These are phyloP conservation scores for Otocyon megalotis DNA, from an alignment of 2,113 vertebrate species.

Conservation along the genomic window DNA sequence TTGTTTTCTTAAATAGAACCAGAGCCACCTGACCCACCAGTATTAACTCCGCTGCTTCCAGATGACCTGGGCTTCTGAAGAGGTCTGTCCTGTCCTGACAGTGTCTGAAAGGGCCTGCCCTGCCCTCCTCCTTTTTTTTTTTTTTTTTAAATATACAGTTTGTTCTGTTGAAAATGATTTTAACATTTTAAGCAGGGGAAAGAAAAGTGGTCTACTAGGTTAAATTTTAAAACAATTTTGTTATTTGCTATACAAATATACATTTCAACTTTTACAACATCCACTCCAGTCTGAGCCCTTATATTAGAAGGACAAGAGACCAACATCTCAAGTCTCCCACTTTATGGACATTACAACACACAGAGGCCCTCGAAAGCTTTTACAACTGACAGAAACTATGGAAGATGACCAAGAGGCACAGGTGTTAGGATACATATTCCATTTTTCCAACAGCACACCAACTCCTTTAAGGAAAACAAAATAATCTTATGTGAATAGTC, in stretches of 20 bases:
- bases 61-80: slow-evolving; percentile 40
- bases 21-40: background rate
- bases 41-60: slow-evolving; percentile 32
- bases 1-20: background rate
- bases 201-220: slow-evolving; percentile 66
- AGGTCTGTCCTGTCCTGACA: slow-evolving; percentile 53
- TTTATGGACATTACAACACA: slow-evolving; percentile 32
- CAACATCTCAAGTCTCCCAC: background rate
- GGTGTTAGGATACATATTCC: background rate
- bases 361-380: background rate
- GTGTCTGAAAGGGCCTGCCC: background rate
- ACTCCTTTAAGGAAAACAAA: background rate
- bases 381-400: background rate
- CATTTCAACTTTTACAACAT: slow-evolving; percentile 79
- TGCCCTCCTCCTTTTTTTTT: slow-evolving; percentile 26
- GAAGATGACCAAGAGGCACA: background rate
- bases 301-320: slow-evolving; percentile 43
- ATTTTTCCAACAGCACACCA: background rate
- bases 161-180: slow-evolving; percentile 66
- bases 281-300: slow-evolving; percentile 22
- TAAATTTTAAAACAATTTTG: slow-evolving; percentile 81
- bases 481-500: background rate
- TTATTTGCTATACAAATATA: slow-evolving; percentile 86
- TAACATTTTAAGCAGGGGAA: slow-evolving; percentile 71
- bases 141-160: slow-evolving; percentile 64